Evolutionary conservation across 2,888 invertebrate species (phyloP), one percentile per base, ranked within the genome.

Genomic region (Carpatolechia fugitivella): DNA sequence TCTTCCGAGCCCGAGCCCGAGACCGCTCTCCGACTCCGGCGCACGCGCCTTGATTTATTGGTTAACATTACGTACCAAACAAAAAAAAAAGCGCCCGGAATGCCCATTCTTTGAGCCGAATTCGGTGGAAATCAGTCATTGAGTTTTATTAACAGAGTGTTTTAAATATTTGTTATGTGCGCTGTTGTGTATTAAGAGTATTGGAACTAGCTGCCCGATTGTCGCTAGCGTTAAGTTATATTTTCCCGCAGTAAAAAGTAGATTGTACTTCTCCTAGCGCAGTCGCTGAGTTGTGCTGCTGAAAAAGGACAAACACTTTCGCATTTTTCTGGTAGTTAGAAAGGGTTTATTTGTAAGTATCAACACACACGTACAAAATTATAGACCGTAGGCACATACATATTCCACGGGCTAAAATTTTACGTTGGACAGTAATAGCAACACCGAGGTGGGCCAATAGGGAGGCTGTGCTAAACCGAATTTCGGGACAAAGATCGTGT

Each of bases 401-500:
- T 24, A 24, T n/a, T n/a, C n/a, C 24, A 24, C 24, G 24, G 6
- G 3, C 24, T 4, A 24, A 24, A 24, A 24, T 24, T 24, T 24
- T 24, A 24, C 24, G 24, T 24, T 24, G 1, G 8, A 36, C 8
- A 66, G 68, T 66, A 68, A 70, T 74, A 66, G 71, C 71, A 70
- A 71, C 75, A 61, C 65, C 65, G 64, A 36, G 18, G 48, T 40
- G 20, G 63, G 59, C 60, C 24, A 16, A 31, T 46, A 62, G 64
- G 66, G 65, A 60, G 56, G 68, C 66, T 66, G 63, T 72, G 69
- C 70, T 71, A 70, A 73, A 70, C 67, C 67, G 61, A 68, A 69
- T 70, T 75, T 72, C 65, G 76, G 82, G 77, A 84, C 83, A 83
- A 84, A 85, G 85, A 83, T 85, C 83, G 83, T 82, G 85, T 83